These are phyloP conservation scores for Tauraco hartlaubi DNA, from an alignment of 2,797 vertebrate species.

Conservation along the genomic window DNA sequence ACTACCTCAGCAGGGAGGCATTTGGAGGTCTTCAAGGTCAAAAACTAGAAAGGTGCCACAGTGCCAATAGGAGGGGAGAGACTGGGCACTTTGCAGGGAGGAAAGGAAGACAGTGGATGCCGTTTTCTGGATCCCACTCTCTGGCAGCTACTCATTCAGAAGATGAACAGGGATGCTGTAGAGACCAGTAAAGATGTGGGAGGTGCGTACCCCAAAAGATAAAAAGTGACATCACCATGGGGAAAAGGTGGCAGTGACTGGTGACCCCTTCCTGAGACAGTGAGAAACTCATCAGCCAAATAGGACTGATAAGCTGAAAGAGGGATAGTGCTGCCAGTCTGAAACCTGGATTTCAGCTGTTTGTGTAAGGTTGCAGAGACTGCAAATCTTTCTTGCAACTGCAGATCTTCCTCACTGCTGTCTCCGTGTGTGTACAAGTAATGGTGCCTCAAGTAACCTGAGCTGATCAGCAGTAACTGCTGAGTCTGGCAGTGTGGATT, in stretches of 20 bases:
- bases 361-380: not conserved
- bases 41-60: not conserved
- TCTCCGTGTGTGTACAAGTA: not conserved
- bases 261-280: not conserved
- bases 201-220: not conserved
- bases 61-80: not conserved
- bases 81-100: not conserved
- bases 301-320: not conserved
- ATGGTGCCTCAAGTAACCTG: not conserved
- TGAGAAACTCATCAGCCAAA: not conserved
- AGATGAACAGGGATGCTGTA: not conserved
- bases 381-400: not conserved
- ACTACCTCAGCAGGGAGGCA: not conserved
- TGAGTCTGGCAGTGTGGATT: not conserved
- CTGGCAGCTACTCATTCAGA: not conserved
- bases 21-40: not conserved
- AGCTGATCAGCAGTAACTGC: not conserved
- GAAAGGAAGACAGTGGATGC: not conserved
- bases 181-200: not conserved
- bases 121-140: not conserved
- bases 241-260: not conserved
- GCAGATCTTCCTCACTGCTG: not conserved
- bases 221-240: not conserved
- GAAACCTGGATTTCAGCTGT: not conserved
- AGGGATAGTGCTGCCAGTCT: not conserved